Evolutionary conservation across 53 echinoderm and acorn worm genomes (phyloP).

Genomic region (Luidia sarsii): DNA sequence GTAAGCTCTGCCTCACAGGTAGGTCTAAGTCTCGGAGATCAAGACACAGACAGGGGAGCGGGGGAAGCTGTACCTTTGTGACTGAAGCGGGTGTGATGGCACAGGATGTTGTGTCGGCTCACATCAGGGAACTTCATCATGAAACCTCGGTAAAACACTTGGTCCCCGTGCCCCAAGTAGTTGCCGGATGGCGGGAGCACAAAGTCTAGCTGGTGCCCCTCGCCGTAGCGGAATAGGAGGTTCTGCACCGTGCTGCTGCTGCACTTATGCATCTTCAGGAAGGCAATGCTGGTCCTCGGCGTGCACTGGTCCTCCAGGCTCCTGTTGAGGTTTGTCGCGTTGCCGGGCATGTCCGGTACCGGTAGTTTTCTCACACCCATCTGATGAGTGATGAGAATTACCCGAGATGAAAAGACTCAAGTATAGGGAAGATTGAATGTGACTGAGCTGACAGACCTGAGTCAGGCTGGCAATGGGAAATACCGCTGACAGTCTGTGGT

Average conservation of each 20-base stretch:
- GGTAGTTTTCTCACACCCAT: too few species aligned
- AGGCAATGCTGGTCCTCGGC: conserved; percentile 55
- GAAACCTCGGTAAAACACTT: conserved; percentile 38
- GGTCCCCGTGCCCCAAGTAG: conserved; percentile 68
- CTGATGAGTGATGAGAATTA: too few species aligned
- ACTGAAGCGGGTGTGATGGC: conserved; percentile 82
- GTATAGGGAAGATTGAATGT: too few species aligned
- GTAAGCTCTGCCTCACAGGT: too few species aligned
- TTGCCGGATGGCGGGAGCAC: conserved; percentile 78
- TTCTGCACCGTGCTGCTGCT: conserved; percentile 88
- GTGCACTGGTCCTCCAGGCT: conserved; percentile 21
- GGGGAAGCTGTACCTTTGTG: conserved; percentile 70
- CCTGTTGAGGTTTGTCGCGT: too few species aligned
- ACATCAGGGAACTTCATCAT: conserved; percentile 35
- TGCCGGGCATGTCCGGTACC: too few species aligned
- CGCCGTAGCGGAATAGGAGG: conserved; percentile 75
- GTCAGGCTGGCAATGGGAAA: too few species aligned
- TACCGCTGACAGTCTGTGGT: too few species aligned
- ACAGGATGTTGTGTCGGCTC: conserved; percentile 68
- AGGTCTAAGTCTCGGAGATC: too few species aligned
- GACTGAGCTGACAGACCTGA: too few species aligned
- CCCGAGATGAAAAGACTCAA: too few species aligned
- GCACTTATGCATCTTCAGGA: conserved; percentile 91
- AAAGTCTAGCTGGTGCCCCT: conserved; percentile 66
- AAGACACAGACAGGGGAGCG: conserved; percentile 27